Percentiles rank a stretch among this genome's conserved stretches.
These are phyloP conservation scores for Desmophyllum pertusum DNA, from an alignment of 92 coral and sea anemone genomes.

Conservation along the genomic window DNA sequence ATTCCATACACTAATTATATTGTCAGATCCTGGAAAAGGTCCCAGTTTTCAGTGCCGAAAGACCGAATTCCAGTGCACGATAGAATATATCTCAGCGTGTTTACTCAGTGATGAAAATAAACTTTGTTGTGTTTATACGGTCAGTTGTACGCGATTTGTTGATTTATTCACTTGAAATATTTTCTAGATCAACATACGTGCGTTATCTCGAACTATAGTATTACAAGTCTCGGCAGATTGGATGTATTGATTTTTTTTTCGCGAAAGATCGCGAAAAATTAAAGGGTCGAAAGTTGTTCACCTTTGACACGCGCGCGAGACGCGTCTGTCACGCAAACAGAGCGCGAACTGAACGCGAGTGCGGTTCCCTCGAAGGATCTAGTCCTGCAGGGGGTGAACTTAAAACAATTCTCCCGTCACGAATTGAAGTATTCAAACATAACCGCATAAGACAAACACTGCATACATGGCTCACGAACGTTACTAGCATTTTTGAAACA, in stretches of 20 bases:
- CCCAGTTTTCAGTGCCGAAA: background rate
- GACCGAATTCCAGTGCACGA: background rate
- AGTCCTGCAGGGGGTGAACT: background rate
- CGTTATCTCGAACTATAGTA: background rate
- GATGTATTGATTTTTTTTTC: background rate
- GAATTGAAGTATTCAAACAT: background rate
- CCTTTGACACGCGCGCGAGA: constrained; percentile 28
- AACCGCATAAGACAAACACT: background rate
- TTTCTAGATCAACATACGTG: background rate
- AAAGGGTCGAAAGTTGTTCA: background rate
- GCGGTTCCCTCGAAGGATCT: no score
- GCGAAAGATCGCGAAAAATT: constrained; percentile 5
- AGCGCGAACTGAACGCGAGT: constrained; percentile 1
- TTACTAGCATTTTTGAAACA: constrained; percentile 26
- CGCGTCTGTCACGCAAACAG: constrained; percentile 40
- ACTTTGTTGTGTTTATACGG: no score
- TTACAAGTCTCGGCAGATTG: background rate
- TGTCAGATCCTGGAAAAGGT: background rate
- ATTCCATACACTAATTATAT: background rate
- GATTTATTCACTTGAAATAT: background rate
- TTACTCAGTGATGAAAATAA: background rate
- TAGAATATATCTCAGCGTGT: background rate
- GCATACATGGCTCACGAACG: background rate
- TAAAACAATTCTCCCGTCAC: background rate
- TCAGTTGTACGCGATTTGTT: constrained; percentile 3